A percentile compares a stretch with the other conserved stretches of the same genome.
phyloP scores from a whole-genome alignment of 2,113 vertebrate species.

The Colius striatus region DNA sequence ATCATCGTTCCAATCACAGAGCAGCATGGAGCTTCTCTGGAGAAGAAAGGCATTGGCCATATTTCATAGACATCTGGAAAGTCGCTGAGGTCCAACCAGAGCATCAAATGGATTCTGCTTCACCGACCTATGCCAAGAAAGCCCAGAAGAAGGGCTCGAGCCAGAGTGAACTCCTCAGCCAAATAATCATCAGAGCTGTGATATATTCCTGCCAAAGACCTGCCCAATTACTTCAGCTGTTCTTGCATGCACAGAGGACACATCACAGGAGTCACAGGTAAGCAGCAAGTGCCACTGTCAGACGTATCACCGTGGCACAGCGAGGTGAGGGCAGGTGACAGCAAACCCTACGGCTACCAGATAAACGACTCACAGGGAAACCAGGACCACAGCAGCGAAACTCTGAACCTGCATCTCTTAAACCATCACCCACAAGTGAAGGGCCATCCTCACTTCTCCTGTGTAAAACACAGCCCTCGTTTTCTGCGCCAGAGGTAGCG shows the following conservation, averaged over 20 bases:
- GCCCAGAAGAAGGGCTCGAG: not conserved
- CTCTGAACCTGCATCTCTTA: not conserved
- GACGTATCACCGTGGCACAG: fast-evolving
- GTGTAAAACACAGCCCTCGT: not conserved
- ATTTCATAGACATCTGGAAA: not conserved
- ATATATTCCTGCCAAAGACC: not conserved
- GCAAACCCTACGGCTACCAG: too few relatives aligned
- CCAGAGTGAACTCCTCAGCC: not conserved
- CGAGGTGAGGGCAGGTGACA: too few relatives aligned
- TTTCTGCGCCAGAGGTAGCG: fast-evolving
- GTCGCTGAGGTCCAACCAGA: not conserved
- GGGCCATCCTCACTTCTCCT: not conserved
- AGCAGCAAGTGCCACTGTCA: not conserved
- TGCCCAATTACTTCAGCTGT: not conserved
- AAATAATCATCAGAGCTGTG: not conserved
- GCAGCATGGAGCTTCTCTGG: not conserved
- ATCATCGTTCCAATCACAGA: not conserved
- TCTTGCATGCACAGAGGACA: fast-evolving
- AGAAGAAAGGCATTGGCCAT: not conserved
- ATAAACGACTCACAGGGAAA: too few relatives aligned
- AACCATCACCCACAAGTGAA: too few relatives aligned
- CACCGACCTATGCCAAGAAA: not conserved
- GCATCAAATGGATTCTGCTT: not conserved
- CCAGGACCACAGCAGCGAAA: not conserved
- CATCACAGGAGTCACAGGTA: not conserved